These are phyloP conservation scores for Diacarnus erythraeanus DNA, from an alignment of 37 sponge, comb jelly and placozoan species.

Conservation along the genomic window DNA sequence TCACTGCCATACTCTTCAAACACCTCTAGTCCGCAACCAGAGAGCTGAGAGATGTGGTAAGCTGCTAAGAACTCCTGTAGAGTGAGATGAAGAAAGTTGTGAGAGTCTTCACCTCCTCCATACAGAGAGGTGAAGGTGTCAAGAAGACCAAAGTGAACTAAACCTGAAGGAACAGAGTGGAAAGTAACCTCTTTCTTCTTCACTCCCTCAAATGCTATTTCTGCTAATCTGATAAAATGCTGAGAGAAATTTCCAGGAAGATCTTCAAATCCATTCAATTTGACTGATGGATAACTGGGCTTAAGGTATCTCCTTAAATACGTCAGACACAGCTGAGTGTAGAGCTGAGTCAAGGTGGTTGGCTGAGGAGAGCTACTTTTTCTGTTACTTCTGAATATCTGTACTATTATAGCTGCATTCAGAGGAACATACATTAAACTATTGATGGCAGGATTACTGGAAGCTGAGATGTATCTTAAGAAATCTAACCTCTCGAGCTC, in stretches of 20 bases:
- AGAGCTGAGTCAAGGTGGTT: conserved; percentile 27
- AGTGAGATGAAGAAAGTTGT: conserved; percentile 49
- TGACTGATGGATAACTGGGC: not conserved
- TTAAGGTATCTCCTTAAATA: conserved; percentile 1
- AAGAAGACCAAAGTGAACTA: conserved; percentile 36
- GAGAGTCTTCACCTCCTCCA: conserved; percentile 5
- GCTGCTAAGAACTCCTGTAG: conserved; percentile 59
- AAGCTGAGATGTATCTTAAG: conserved; percentile 17
- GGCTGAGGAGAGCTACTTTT: conserved; percentile 1
- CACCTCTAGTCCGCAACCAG: not conserved
- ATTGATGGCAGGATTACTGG: conserved; percentile 30
- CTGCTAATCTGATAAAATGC: not conserved
- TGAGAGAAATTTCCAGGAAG: not conserved
- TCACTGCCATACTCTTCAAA: not conserved
- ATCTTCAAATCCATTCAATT: not conserved
- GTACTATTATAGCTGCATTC: conserved; percentile 30
- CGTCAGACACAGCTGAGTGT: conserved; percentile 9
- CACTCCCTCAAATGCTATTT: conserved; percentile 29
- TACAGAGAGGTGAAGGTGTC: not conserved
- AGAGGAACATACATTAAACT: conserved; percentile 53
- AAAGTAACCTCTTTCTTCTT: conserved; percentile 25
- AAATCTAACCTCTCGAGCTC: conserved; percentile 1
- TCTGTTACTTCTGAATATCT: conserved; percentile 18
- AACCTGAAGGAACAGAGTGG: conserved; percentile 10
- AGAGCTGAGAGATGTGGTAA: conserved; percentile 14